These are phyloP conservation scores for Phthorimaea operculella DNA, from an alignment of 1,140 invertebrate species.

Conservation along the genomic window DNA sequence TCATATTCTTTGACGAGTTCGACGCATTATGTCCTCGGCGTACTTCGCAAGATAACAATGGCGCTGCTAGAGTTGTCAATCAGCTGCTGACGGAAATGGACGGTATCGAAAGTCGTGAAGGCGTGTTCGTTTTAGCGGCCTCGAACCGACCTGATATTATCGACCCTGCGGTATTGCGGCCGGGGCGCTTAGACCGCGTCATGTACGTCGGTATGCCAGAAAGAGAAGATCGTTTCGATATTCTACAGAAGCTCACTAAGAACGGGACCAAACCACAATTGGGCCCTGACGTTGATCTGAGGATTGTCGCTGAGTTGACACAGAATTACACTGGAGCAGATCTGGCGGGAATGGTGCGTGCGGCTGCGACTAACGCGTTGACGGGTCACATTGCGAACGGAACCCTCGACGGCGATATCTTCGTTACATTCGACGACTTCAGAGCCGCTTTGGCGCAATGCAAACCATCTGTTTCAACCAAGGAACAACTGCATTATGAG, in stretches of 20 bases:
- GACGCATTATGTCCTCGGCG: conserved; percentile 96
- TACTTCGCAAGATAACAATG: conserved; percentile 77
- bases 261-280: conserved; percentile 82
- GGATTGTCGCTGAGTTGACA: conserved; percentile 75
- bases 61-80: conserved; percentile 90
- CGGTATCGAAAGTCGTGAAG: conserved; percentile 88
- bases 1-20: conserved; percentile 99
- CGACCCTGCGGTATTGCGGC: conserved; percentile 94
- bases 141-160: conserved; percentile 98
- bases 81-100: conserved; percentile 99
- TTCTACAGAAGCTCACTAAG: conserved; percentile 92
- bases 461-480: conserved; percentile 81
- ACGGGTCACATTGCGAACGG: conserved; percentile 65
- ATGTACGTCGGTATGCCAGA: conserved; percentile 94
- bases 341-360: conserved; percentile 79
- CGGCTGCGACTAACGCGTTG: conserved; percentile 83
- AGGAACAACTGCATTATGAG: conserved; percentile 74
- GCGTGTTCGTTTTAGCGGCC: conserved; percentile 95
- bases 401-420: conserved; percentile 45
- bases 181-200: conserved; percentile 93
- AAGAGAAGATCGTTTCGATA: conserved; percentile 83
- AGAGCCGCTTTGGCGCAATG: conserved; percentile 77
- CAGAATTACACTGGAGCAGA: conserved; percentile 93
- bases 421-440: conserved; percentile 66
- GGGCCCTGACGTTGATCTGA: conserved; percentile 80